phyloP scores from a whole-genome alignment of 2,113 vertebrate species.

The Gorsachius goisagi region DNA sequence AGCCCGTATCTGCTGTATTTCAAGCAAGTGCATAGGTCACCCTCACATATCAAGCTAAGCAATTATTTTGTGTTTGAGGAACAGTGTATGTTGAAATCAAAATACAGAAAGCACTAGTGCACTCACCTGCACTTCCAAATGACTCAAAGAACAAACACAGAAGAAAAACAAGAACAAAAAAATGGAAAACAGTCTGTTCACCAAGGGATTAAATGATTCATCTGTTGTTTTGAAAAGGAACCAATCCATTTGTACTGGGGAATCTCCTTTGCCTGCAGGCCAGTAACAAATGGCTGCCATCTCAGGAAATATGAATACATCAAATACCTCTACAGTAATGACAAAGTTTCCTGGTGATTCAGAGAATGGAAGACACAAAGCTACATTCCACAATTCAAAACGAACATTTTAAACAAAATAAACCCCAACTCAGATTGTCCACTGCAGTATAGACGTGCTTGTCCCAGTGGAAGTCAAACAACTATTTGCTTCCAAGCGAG shows the following conservation, averaged over 20 bases:
- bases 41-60: not conserved
- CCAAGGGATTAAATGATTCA: not conserved
- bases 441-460: accelerated
- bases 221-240: not conserved
- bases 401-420: not conserved
- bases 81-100: not conserved
- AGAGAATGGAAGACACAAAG: not conserved
- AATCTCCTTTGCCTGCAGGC: not conserved
- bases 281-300: not conserved
- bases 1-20: not conserved
- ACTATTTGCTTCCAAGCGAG: not conserved
- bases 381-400: not conserved
- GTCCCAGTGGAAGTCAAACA: not conserved
- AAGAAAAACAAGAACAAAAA: not conserved
- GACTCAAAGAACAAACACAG: not conserved
- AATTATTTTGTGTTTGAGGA: not conserved
- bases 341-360: not conserved
- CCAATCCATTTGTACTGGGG: not conserved
- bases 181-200: not conserved
- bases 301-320: not conserved
- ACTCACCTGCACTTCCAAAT: not conserved
- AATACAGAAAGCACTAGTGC: not conserved
- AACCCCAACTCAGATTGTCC: not conserved
- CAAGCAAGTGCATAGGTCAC: not conserved
- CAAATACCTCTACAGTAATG: not conserved